Evolutionary conservation across 2,113 vertebrate species (phyloP), one percentile per base, ranked within the genome.

Genomic region (Corythornis vintsioides): DNA sequence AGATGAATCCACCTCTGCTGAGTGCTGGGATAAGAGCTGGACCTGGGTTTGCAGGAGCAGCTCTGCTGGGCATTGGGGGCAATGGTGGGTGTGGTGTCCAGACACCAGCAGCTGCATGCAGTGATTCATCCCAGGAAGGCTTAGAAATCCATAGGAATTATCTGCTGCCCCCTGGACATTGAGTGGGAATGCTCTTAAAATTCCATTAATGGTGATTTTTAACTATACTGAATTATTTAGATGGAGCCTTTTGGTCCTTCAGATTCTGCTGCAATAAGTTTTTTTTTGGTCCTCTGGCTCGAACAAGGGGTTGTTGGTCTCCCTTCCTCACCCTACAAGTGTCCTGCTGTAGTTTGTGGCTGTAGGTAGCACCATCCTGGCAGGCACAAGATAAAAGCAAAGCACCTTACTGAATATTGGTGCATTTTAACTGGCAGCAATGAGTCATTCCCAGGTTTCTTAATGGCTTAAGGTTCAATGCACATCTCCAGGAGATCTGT

Each of bases 361-460:
- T 82, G 38, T 70, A 86, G 67, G 61, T 78, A 86, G 92, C 69
- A 71, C 57, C 81, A 67, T 88, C 93, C 94, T 90, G 71, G 94
- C 83, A 96, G 94, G 76, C 15, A 21, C 20, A 57, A 42, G 79
- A 61, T 91, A 86, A 95, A 97, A 96, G 88, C 84, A 94, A 90
- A 80, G 92, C 59, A 71, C 86, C 90, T 83, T 96, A 95, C 95
- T 92, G 94, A 92, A 73, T 71, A 78, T 86, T 93, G 96, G 83
- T 86, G 67, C 79, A 50, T 72, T 40, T 48, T 81, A 57, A 84
- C 59, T 70, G 84, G 71, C 9, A 29, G 67, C 63, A 59, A 22
- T 24, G 77, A 74, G 86, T 84, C 55, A 71, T 86, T 83, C 57
- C 86, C 66, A 59, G n/a, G 79, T 81, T 93, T 87, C 83, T 80